Percentiles rank a stretch among this genome's conserved stretches.
Conservation (phyloP, 2,888 invertebrate species). For the Pristionchus exspectatus region DNA sequence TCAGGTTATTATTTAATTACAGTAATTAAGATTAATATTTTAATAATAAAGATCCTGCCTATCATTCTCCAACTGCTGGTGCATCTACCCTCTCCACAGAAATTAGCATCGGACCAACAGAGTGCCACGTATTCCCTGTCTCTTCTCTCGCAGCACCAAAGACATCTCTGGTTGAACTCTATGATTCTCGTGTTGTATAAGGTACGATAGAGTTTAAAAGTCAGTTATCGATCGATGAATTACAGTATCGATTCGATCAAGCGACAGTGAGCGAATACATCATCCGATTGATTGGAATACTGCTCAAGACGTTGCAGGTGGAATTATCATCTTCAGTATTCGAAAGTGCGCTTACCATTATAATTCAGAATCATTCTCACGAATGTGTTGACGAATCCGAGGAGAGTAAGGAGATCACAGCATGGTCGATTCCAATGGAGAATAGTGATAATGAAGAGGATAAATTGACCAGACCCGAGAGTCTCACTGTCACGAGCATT, state of each 20-base stretch:
- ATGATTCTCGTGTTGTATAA: conserved; percentile 95
- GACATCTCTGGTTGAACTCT: conserved; percentile 94
- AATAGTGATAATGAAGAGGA: conserved; percentile 60
- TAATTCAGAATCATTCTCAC: conserved; percentile 44
- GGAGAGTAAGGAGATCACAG: conserved; percentile 19
- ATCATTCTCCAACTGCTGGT: conserved; percentile 89
- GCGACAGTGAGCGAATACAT: conserved; percentile 83
- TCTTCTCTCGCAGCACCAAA: conserved; percentile 90
- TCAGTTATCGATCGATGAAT: neutral
- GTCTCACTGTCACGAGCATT: conserved; percentile 65
- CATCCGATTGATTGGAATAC: conserved; percentile 89
- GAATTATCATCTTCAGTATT: neutral
- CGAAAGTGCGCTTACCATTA: no score
- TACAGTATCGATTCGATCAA: conserved; percentile 81
- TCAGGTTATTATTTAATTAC: conserved; percentile 82
- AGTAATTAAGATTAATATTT: neutral
- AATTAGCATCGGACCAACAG: conserved; percentile 83
- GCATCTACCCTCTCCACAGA: conserved; percentile 89
- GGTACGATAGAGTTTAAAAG: conserved; percentile 82
- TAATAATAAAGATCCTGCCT: conserved; percentile 85
- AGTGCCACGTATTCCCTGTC: conserved; percentile 88
- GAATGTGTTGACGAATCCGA: conserved; percentile 48
- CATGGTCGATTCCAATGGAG: conserved; percentile 58
- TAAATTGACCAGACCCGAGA: conserved; percentile 68
- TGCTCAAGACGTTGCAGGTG: conserved; percentile 90